Conservation (phyloP, 1,140 invertebrate species). For the Bombus difficillimus region DNA sequence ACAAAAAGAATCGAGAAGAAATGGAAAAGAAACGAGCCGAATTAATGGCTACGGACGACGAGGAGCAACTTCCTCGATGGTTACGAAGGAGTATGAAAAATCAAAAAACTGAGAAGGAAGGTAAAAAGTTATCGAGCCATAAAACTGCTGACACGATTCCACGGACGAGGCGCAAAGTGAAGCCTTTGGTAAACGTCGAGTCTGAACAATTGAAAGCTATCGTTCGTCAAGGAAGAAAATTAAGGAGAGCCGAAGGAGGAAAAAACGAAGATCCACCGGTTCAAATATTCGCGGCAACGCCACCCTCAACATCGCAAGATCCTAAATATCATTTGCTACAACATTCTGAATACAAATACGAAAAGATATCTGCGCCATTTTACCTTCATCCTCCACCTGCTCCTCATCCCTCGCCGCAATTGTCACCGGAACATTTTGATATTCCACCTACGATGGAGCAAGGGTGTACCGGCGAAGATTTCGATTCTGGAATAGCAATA, state of each 20-base stretch:
- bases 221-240: conserved; percentile 76
- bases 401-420: conserved; percentile 85
- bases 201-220: conserved; percentile 81
- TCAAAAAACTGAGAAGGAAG: conserved; percentile 40
- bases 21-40: conserved; percentile 73
- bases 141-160: conserved; percentile 67
- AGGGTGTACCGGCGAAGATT: conserved; percentile 85
- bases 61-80: conserved; percentile 74
- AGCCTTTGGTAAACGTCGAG: conserved; percentile 79
- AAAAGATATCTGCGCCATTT: conserved; percentile 85
- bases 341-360: conserved; percentile 90
- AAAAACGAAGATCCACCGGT: conserved; percentile 73
- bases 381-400: conserved; percentile 86
- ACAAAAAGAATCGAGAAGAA: conserved; percentile 79
- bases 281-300: conserved; percentile 73
- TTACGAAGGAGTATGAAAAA: conserved; percentile 63
- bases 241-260: conserved; percentile 74
- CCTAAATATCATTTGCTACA: conserved; percentile 86
- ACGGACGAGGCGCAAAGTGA: conserved; percentile 68
- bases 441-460: conserved; percentile 61
- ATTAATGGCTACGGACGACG: conserved; percentile 70
- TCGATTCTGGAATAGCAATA: conserved; percentile 90
- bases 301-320: conserved; percentile 16
- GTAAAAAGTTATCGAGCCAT: conserved; percentile 30
- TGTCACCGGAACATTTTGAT: conserved; percentile 75